Conservation (phyloP, 2,797 vertebrate genomes). For the Myiotriccus ornatus region DNA sequence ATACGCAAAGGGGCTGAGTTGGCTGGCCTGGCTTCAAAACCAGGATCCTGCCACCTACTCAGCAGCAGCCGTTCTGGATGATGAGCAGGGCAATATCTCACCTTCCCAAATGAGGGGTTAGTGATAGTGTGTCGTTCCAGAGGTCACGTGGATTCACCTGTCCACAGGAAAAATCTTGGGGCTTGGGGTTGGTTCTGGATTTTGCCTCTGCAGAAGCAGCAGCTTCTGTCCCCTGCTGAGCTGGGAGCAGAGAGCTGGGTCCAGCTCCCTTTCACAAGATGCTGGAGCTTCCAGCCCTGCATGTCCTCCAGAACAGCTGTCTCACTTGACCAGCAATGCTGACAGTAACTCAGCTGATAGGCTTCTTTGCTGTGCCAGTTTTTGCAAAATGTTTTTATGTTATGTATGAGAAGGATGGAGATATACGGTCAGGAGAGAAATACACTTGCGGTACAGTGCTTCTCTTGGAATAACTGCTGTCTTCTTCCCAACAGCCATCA, state of each 20-base stretch:
- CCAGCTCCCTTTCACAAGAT: neutral
- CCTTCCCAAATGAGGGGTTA: neutral
- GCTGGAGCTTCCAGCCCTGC: neutral
- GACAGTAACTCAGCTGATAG: neutral
- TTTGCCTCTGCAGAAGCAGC: neutral
- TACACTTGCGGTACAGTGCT: neutral
- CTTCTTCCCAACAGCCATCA: neutral
- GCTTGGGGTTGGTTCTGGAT: neutral
- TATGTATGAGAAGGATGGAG: neutral
- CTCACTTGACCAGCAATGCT: neutral
- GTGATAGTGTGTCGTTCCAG: neutral
- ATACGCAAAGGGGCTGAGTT: neutral
- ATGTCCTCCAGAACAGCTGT: neutral
- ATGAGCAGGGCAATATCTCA: neutral
- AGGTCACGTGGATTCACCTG: neutral
- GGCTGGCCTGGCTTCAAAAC: neutral
- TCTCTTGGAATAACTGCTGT: conserved; percentile 8
- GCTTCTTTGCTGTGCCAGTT: neutral
- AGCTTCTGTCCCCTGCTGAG: neutral
- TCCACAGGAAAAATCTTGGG: neutral
- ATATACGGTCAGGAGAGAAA: neutral
- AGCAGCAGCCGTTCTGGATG: neutral
- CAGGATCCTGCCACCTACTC: neutral
- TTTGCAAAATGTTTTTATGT: neutral
- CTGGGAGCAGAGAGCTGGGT: neutral